phyloP scores from a whole-genome alignment of 2,797 vertebrate species.

The Brachyalestes nurse region DNA sequence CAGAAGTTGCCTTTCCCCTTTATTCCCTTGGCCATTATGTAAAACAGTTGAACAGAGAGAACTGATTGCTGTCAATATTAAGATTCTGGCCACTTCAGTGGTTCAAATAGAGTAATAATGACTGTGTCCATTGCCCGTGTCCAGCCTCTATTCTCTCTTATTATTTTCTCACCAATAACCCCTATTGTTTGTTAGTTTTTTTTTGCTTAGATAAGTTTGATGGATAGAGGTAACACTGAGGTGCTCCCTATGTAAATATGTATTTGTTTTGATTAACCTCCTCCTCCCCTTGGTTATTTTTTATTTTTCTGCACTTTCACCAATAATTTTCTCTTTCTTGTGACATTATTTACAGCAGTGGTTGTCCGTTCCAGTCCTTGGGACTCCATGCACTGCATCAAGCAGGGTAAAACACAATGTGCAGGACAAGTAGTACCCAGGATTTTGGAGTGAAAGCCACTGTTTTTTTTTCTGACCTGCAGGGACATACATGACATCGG shows the following conservation, averaged over 20 bases:
- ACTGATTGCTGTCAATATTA: conserved; percentile 15
- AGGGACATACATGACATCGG: not conserved
- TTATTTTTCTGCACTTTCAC: conserved; percentile 81
- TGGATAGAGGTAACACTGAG: conserved; percentile 61
- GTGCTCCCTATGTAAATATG: conserved; percentile 83
- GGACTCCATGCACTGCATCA: conserved; percentile 11
- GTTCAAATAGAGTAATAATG: conserved; percentile 24
- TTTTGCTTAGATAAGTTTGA: conserved; percentile 21
- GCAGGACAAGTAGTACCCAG: not conserved
- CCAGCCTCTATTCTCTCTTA: conserved; percentile 21
- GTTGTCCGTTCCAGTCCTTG: not conserved
- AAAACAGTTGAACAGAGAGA: conserved; percentile 1
- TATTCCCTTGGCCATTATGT: not conserved
- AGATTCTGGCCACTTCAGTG: conserved; percentile 10
- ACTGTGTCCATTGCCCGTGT: not conserved
- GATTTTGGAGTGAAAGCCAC: not conserved
- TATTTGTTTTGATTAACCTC: conserved; percentile 49
- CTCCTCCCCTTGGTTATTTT: conserved; percentile 54
- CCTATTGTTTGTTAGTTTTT: not conserved
- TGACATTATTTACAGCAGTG: conserved; percentile 8
- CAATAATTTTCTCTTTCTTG: conserved; percentile 71
- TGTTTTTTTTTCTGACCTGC: not conserved
- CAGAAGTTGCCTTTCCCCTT: not conserved
- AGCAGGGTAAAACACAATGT: conserved; percentile 15
- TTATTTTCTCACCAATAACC: conserved; percentile 19